phyloP scores from a whole-genome alignment of 1,140 invertebrate genomes.

The Philaenus spumarius region DNA sequence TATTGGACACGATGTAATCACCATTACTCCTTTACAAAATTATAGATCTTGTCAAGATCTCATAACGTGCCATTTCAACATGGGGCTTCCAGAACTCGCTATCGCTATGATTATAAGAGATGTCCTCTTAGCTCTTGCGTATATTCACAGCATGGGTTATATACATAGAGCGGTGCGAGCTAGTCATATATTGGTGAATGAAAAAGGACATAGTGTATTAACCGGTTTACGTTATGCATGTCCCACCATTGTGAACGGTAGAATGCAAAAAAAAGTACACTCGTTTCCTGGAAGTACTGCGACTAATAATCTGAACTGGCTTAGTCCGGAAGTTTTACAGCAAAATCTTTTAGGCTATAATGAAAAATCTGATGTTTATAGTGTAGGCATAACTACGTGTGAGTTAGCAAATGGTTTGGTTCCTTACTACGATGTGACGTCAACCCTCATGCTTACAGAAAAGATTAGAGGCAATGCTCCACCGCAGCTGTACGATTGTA shows the following conservation, averaged over 20 bases:
- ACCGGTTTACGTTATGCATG: conserved; percentile 72
- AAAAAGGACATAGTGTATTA: conserved; percentile 58
- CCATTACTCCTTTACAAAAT: conserved; percentile 73
- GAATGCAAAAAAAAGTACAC: conserved; percentile 58
- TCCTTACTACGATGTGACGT: conserved; percentile 73
- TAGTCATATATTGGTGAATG: conserved; percentile 75
- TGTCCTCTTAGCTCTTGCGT: conserved; percentile 52
- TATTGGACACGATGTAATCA: conserved; percentile 59
- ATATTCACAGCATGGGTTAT: conserved; percentile 17
- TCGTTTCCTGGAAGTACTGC: conserved; percentile 60
- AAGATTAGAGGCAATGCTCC: conserved; percentile 76
- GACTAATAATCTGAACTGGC: conserved; percentile 67
- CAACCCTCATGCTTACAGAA: conserved; percentile 83
- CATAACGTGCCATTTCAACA: conserved; percentile 65
- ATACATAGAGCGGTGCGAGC: conserved; percentile 66
- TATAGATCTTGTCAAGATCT: conserved; percentile 75
- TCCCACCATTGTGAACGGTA: conserved; percentile 58
- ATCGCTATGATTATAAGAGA: conserved; percentile 74
- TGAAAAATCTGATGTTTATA: conserved; percentile 85
- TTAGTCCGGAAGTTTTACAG: conserved; percentile 52
- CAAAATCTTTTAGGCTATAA: conserved; percentile 84
- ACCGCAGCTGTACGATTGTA: conserved; percentile 61
- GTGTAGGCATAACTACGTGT: conserved; percentile 78
- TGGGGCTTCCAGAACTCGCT: conserved; percentile 72
- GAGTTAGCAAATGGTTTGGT: conserved; percentile 84